phyloP scores from a whole-genome alignment of 2,113 vertebrate species.

The Ceratotherium simum region DNA sequence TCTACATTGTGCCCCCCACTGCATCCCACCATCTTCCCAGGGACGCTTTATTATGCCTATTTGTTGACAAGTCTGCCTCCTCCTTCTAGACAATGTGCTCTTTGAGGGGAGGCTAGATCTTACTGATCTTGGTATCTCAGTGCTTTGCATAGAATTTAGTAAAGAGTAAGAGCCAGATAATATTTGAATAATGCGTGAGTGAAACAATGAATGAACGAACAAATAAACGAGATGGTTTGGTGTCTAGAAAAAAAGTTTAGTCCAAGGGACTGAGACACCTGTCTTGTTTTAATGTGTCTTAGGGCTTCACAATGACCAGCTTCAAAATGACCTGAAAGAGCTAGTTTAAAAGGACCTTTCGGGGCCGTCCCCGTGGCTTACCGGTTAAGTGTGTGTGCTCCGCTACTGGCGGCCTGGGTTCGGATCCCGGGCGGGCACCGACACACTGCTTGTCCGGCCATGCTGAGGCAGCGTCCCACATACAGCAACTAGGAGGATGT shows the following conservation, averaged over 20 bases:
- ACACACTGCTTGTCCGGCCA: no score
- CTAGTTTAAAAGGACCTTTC: background rate
- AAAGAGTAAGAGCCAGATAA: background rate
- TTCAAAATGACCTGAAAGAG: background rate
- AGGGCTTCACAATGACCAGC: background rate
- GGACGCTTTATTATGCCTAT: background rate
- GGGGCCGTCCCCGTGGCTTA: no score
- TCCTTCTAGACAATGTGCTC: background rate
- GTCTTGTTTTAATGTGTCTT: background rate
- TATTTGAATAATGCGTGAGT: background rate
- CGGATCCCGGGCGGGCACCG: no score
- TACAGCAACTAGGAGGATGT: no score
- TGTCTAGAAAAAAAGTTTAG: background rate
- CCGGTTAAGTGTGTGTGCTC: no score
- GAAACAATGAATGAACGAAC: background rate
- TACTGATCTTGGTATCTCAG: background rate
- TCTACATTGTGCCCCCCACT: background rate
- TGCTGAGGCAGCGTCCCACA: no score
- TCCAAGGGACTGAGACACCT: background rate
- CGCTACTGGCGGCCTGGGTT: no score
- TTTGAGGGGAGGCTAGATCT: background rate
- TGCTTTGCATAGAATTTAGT: background rate
- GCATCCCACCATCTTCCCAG: background rate
- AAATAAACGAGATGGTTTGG: background rate
- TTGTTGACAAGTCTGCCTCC: background rate